Percentiles rank a stretch among this genome's conserved stretches.
Conservation (phyloP, 2,888 invertebrate species). For the Andrena trimmerana region DNA sequence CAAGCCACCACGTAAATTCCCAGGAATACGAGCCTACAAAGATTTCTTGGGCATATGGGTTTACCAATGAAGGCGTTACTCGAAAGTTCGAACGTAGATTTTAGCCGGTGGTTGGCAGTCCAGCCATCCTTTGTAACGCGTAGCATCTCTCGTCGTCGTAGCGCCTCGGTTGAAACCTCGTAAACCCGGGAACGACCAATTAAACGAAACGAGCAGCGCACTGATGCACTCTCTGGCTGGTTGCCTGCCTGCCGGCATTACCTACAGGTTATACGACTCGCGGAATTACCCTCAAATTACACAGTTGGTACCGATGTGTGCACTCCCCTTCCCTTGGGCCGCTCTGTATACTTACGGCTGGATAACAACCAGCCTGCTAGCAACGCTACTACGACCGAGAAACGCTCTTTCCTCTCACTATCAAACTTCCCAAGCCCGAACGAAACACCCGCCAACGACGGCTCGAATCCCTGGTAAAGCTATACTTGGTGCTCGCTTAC, state of each 20-base stretch:
- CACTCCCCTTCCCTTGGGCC: constrained; percentile 71
- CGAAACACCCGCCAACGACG: constrained; percentile 46
- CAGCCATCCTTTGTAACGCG: constrained; percentile 61
- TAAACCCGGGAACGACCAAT: constrained; percentile 83
- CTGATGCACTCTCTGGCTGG: constrained; percentile 76
- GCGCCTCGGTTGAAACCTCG: constrained; percentile 79
- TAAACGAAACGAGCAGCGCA: constrained; percentile 81
- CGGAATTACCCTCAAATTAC: constrained; percentile 82
- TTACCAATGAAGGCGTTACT: constrained; percentile 45
- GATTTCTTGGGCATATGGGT: constrained; percentile 14
- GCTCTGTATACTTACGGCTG: constrained; percentile 75
- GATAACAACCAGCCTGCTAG: constrained; percentile 76
- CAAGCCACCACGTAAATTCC: background rate
- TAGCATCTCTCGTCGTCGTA: constrained; percentile 66
- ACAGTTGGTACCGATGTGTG: constrained; percentile 80
- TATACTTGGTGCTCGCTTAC: constrained; percentile 61
- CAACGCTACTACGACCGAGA: constrained; percentile 59
- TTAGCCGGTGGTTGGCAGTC: constrained; percentile 55
- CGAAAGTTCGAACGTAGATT: constrained; percentile 58
- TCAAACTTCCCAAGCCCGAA: constrained; percentile 43
- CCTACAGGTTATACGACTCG: constrained; percentile 80
- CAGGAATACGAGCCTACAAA: background rate
- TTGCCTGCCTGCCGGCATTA: constrained; percentile 76
- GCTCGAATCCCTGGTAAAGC: constrained; percentile 37
- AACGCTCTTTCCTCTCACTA: constrained; percentile 58